phyloP scores from a whole-genome alignment of 2,797 vertebrate genomes.

The Sciurus vulgaris region DNA sequence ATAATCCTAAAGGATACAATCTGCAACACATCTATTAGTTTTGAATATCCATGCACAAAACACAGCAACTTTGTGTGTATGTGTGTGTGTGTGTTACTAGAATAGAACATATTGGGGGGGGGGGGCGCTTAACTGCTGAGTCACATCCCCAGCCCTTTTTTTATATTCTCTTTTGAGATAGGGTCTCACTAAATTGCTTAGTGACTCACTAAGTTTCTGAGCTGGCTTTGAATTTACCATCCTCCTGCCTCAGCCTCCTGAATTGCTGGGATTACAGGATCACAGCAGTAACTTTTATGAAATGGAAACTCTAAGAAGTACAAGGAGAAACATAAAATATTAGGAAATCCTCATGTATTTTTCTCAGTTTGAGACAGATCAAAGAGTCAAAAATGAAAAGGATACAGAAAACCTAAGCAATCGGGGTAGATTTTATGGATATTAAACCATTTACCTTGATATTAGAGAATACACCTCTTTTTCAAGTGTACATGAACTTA shows the following conservation, averaged over 20 bases:
- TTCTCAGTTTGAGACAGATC: not conserved
- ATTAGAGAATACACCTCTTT: not conserved
- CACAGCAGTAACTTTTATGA: not conserved
- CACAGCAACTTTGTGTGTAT: too few relatives aligned
- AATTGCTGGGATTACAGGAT: too few relatives aligned
- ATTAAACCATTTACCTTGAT: not conserved
- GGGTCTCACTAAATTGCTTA: too few relatives aligned
- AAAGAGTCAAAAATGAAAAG: not conserved
- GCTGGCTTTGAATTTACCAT: too few relatives aligned
- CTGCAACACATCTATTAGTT: not conserved
- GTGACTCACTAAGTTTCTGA: too few relatives aligned
- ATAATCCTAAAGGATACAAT: conserved; percentile 34
- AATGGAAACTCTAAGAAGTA: not conserved
- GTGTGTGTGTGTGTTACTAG: too few relatives aligned
- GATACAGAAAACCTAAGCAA: not conserved
- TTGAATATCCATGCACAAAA: not conserved
- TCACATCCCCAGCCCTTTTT: too few relatives aligned
- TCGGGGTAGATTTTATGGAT: too few relatives aligned
- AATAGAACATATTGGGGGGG: too few relatives aligned
- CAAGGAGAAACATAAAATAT: conserved; percentile 19
- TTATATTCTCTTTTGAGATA: too few relatives aligned
- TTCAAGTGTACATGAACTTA: not conserved
- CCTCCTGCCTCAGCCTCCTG: too few relatives aligned
- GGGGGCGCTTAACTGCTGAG: too few relatives aligned
- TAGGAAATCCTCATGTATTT: not conserved